Evolutionary conservation across 2,797 vertebrate species (phyloP).

Genomic region (Neosalanx taihuensis): DNA sequence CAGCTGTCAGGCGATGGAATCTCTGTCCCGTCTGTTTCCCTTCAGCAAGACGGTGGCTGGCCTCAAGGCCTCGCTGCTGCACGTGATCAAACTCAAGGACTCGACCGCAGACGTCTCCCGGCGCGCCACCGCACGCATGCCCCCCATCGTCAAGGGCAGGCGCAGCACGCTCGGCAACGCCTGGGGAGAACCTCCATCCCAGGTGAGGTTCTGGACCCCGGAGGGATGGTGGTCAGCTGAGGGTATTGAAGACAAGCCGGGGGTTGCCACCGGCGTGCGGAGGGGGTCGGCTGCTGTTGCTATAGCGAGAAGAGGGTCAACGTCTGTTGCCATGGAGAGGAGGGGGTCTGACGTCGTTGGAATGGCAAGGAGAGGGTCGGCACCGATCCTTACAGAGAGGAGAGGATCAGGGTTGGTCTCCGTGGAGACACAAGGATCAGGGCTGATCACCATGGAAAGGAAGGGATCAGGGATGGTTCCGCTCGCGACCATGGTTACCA

Average conservation of each 20-base stretch:
- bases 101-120: slow-evolving; percentile 19
- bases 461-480: neutral
- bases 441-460: too few relatives aligned
- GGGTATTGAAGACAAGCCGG: neutral
- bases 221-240: neutral
- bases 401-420: neutral
- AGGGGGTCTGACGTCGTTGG: neutral
- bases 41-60: slow-evolving; percentile 35
- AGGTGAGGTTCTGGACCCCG: neutral
- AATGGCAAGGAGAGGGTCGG: too few relatives aligned
- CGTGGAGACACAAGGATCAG: too few relatives aligned
- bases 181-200: neutral
- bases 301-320: slow-evolving; percentile 3
- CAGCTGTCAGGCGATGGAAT: slow-evolving; percentile 22
- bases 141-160: neutral
- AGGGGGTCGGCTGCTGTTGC: neutral
- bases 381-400: neutral
- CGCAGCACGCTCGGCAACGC: neutral
- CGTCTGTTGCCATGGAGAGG: neutral
- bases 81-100: slow-evolving; percentile 13
- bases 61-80: slow-evolving; percentile 28
- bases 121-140: slow-evolving; percentile 4
- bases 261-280: neutral
- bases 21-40: slow-evolving; percentile 28
- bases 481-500: slow-evolving; percentile 7